Evolutionary conservation across 2,113 vertebrate genomes (phyloP).

Genomic region (Prionailurus bengalensis): DNA sequence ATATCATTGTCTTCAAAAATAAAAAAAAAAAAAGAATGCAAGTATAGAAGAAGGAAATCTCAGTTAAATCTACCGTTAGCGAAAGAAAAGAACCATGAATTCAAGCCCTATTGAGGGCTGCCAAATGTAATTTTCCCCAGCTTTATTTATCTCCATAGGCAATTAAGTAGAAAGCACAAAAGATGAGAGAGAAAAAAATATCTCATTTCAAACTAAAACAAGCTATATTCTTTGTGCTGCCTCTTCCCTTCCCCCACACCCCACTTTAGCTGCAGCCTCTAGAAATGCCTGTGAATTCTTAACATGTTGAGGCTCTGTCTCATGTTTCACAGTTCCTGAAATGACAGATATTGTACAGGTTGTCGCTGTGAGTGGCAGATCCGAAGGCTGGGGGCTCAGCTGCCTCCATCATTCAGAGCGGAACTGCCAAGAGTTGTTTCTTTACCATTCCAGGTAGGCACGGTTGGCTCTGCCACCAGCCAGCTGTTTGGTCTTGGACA

Average conservation of each 20-base stretch:
- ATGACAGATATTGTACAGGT: slow-evolving; percentile 50
- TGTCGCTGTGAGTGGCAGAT: slow-evolving; percentile 61
- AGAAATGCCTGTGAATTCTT: slow-evolving; percentile 37
- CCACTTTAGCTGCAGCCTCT: slow-evolving; percentile 40
- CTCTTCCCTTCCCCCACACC: neutral
- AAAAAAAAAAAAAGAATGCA: slow-evolving; percentile 50
- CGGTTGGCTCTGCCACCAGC: neutral
- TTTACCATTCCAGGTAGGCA: neutral
- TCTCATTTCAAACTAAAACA: slow-evolving; percentile 46
- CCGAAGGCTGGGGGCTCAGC: neutral
- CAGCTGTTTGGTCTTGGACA: neutral
- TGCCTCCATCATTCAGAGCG: neutral
- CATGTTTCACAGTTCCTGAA: slow-evolving; percentile 55
- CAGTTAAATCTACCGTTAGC: slow-evolving; percentile 42
- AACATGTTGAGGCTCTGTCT: slow-evolving; percentile 49
- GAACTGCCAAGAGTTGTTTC: neutral
- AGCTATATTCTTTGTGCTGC: neutral
- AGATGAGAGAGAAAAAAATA: slow-evolving; percentile 30
- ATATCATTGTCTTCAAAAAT: slow-evolving; percentile 28
- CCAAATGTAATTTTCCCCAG: slow-evolving; percentile 49
- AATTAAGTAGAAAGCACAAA: slow-evolving; percentile 64
- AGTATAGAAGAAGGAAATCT: slow-evolving; percentile 58
- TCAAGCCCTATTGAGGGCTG: neutral
- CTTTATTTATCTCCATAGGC: slow-evolving; percentile 66
- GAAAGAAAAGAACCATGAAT: slow-evolving; percentile 45